Evolutionary conservation across 2,797 vertebrate genomes (phyloP).

Genomic region (Pachyuromys duprasi): DNA sequence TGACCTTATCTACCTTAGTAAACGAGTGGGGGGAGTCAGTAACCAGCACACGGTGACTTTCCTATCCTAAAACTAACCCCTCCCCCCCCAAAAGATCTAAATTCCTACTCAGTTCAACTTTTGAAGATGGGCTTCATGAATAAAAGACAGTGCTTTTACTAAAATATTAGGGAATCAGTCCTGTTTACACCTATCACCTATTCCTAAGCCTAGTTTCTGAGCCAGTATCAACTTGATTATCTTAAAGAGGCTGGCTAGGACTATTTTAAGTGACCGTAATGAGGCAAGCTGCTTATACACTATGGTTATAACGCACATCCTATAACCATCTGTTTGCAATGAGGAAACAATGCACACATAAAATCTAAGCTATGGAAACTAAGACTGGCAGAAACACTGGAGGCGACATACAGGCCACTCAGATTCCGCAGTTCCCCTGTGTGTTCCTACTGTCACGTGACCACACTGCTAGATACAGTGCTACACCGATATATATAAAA

Average conservation of each 20-base stretch:
- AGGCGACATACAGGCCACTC: not conserved
- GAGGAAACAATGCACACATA: not conserved
- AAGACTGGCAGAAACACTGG: not conserved
- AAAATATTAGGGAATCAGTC: not conserved
- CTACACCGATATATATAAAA: not conserved
- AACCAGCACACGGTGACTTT: not conserved
- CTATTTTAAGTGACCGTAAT: not conserved
- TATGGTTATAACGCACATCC: not conserved
- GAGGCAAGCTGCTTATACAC: not conserved
- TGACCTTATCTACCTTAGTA: not conserved
- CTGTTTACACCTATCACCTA: not conserved
- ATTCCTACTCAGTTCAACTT: not conserved
- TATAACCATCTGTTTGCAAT: not conserved
- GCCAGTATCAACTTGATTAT: not conserved
- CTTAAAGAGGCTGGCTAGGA: not conserved
- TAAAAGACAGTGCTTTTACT: not conserved
- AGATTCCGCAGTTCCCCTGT: not conserved
- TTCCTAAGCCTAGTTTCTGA: not conserved
- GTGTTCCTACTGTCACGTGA: not conserved
- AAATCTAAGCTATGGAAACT: not conserved
- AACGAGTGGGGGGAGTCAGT: not conserved
- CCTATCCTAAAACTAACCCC: not conserved
- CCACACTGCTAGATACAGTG: not conserved
- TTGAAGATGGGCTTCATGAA: not conserved
- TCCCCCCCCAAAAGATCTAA: no score